These are phyloP conservation scores for Drosophila austrosaltans DNA, from an alignment of 2,888 invertebrate species.

Conservation along the genomic window DNA sequence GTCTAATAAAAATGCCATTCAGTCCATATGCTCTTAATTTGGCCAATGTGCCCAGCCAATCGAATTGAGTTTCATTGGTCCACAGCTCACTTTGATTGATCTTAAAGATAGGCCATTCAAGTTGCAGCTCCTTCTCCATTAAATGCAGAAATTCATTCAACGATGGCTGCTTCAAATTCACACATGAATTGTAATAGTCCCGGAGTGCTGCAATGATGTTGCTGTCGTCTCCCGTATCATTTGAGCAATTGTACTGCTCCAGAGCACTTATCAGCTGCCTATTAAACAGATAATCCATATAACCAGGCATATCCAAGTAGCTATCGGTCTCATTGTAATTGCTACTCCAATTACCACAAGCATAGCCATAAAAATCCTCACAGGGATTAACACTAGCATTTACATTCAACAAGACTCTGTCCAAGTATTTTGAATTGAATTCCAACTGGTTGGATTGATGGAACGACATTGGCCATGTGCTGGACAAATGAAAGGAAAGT, in stretches of 20 bases:
- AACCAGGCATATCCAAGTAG: slow-evolving; percentile 77
- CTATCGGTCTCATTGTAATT: slow-evolving; percentile 50
- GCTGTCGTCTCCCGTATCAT: background rate
- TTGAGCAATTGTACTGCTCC: slow-evolving; percentile 2
- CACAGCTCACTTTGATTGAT: slow-evolving; percentile 59
- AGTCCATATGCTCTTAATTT: slow-evolving; percentile 66
- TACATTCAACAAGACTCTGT: slow-evolving; percentile 62
- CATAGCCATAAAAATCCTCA: slow-evolving; percentile 74
- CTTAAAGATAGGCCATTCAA: slow-evolving; percentile 75
- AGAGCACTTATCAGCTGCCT: slow-evolving; percentile 57
- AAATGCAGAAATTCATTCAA: slow-evolving; percentile 62
- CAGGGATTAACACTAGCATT: slow-evolving; percentile 66
- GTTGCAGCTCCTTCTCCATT: slow-evolving; percentile 58
- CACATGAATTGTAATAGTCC: slow-evolving; percentile 65
- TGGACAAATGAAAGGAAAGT: background rate
- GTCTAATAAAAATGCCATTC: slow-evolving; percentile 66
- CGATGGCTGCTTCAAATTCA: slow-evolving; percentile 52
- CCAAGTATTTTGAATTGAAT: slow-evolving; percentile 49
- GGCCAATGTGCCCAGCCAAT: slow-evolving; percentile 70
- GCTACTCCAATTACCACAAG: slow-evolving; percentile 74
- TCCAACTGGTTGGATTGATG: background rate
- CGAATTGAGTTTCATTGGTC: slow-evolving; percentile 65
- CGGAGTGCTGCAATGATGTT: slow-evolving; percentile 53
- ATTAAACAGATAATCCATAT: slow-evolving; percentile 72
- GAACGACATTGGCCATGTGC: background rate